These are phyloP conservation scores for Sesamia inferens DNA, from an alignment of 2,888 invertebrate species.

Conservation along the genomic window DNA sequence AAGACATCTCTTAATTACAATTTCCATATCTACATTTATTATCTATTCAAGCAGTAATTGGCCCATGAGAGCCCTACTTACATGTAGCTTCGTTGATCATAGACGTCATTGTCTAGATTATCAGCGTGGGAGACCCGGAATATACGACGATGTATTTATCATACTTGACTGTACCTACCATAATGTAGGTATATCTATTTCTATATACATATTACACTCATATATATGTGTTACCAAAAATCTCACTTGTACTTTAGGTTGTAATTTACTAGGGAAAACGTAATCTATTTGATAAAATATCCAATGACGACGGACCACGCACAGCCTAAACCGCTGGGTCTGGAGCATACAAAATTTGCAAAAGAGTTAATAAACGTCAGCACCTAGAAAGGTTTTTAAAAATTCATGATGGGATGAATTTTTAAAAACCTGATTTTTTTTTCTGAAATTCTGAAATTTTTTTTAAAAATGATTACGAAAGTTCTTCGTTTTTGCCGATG, in stretches of 20 bases:
- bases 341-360: not conserved
- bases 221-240: conserved; percentile 16
- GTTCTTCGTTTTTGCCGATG: not conserved
- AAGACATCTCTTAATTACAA: conserved; percentile 48
- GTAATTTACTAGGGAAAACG: not conserved
- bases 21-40: conserved; percentile 47
- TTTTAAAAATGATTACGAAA: too few species aligned
- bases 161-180: conserved; percentile 43
- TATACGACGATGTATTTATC: conserved; percentile 65
- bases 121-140: conserved; percentile 80
- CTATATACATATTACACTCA: not conserved
- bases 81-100: conserved; percentile 64
- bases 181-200: conserved; percentile 3
- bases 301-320: not conserved
- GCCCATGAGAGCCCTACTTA: conserved; percentile 61
- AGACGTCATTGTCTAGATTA: conserved; percentile 78
- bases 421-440: too few species aligned
- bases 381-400: not conserved
- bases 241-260: conserved; percentile 6
- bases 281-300: not conserved
- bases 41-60: conserved; percentile 57
- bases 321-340: not conserved
- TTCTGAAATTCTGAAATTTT: too few species aligned
- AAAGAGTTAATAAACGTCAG: not conserved
- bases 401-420: not conserved